phyloP scores from a whole-genome alignment of 2,797 vertebrate genomes.

The Allobates femoralis region DNA sequence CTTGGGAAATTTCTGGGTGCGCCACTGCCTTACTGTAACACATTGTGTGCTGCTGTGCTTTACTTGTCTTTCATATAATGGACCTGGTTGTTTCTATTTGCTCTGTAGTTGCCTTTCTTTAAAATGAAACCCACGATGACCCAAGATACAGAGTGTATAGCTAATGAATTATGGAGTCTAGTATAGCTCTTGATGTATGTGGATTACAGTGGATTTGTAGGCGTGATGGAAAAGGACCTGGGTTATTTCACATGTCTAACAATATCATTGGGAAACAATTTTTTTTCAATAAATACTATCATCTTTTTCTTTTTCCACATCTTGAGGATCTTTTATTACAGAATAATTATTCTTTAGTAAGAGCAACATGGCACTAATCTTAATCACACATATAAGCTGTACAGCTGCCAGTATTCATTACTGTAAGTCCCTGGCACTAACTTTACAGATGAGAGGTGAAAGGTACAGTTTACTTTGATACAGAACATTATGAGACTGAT shows the following conservation, averaged over 20 bases:
- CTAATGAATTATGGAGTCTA: too few relatives aligned
- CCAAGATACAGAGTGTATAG: too few relatives aligned
- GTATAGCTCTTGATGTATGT: too few relatives aligned
- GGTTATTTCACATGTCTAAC: neutral
- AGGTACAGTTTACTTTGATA: slow-evolving; percentile 10
- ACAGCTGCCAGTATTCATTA: slow-evolving; percentile 30
- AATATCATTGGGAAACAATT: neutral
- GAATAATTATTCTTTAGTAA: neutral
- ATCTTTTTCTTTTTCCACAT: slow-evolving; percentile 9
- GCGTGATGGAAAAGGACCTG: neutral
- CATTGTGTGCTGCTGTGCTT: too few relatives aligned
- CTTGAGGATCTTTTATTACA: slow-evolving; percentile 8
- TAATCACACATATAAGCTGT: slow-evolving; percentile 40
- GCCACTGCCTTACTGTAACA: too few relatives aligned
- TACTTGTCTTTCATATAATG: too few relatives aligned
- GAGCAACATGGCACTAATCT: slow-evolving; percentile 47
- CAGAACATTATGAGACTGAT: neutral
- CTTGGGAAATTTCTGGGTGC: too few relatives aligned
- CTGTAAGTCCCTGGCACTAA: slow-evolving; percentile 15
- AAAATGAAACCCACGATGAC: too few relatives aligned
- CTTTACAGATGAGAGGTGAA: slow-evolving; percentile 14
- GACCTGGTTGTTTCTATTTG: too few relatives aligned
- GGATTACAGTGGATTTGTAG: too few relatives aligned
- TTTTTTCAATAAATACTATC: neutral
- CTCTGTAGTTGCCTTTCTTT: too few relatives aligned